These are phyloP conservation scores for Saccopteryx leptura DNA, from an alignment of 2,113 vertebrate genomes.

Conservation along the genomic window DNA sequence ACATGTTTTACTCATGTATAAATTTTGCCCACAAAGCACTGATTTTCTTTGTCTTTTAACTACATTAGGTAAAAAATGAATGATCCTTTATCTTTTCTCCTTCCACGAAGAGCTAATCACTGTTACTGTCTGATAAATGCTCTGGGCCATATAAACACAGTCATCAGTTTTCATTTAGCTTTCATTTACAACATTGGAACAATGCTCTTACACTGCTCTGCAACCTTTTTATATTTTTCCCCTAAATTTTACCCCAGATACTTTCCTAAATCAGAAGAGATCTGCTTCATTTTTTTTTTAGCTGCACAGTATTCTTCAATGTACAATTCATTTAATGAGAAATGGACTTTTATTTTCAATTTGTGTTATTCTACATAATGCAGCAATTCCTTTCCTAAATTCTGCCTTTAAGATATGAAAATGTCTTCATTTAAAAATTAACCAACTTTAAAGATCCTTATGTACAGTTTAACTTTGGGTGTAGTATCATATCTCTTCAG, in stretches of 20 bases:
- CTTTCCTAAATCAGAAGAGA: neutral
- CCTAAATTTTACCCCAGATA: neutral
- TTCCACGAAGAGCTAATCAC: neutral
- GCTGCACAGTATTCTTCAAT: neutral
- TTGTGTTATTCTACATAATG: constrained; percentile 50
- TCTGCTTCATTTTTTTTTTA: neutral
- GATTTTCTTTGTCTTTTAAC: constrained; percentile 19
- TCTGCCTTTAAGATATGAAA: constrained; percentile 23
- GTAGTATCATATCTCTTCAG: neutral
- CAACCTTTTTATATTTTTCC: neutral
- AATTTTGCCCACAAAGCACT: neutral
- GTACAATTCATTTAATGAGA: constrained; percentile 37
- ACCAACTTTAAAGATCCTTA: neutral
- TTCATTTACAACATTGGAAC: neutral
- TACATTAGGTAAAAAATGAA: constrained; percentile 19
- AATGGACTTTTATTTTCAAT: neutral
- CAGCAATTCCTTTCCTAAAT: constrained; percentile 48
- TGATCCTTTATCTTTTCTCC: neutral
- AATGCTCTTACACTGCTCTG: neutral
- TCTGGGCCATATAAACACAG: neutral
- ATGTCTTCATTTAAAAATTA: constrained; percentile 16
- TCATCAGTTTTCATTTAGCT: neutral
- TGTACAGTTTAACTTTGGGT: neutral
- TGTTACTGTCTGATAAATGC: neutral
- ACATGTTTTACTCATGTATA: neutral